Conservation (phyloP, 2,888 invertebrate species). For the Rhogogaster chlorosoma region DNA sequence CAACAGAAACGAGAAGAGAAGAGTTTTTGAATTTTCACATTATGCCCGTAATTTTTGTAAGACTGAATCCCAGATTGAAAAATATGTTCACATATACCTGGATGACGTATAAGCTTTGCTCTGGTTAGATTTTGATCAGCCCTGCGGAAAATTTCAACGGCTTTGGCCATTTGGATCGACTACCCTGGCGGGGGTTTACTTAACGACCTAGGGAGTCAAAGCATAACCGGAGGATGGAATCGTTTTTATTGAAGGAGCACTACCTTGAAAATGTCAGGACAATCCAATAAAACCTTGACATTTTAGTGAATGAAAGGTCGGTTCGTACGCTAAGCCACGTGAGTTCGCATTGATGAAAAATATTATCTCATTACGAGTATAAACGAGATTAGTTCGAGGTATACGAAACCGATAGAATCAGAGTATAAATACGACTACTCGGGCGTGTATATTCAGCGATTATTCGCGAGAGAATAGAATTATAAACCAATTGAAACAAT, state of each 20-base stretch:
- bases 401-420: slow-evolving; percentile 10
- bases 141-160: not conserved
- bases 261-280: slow-evolving; percentile 28
- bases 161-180: not conserved
- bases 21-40: not conserved
- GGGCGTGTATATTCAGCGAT: not conserved
- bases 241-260: not conserved
- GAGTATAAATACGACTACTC: slow-evolving; percentile 11
- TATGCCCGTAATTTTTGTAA: not conserved
- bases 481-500: slow-evolving; percentile 70
- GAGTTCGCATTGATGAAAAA: not conserved
- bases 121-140: not conserved
- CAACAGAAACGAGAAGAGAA: not conserved
- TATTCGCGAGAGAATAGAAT: slow-evolving; percentile 68
- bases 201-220: not conserved
- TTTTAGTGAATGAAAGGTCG: slow-evolving; percentile 30
- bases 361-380: not conserved
- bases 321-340: not conserved
- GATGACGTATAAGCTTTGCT: not conserved
- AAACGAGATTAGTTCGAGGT: slow-evolving; percentile 7
- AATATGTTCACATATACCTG: not conserved
- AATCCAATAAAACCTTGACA: slow-evolving; percentile 30
- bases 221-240: not conserved
- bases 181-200: not conserved
- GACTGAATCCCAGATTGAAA: not conserved